Evolutionary conservation across 2,113 vertebrate species (phyloP), one percentile per base, ranked within the genome.

Genomic region (Notothenia rossii): DNA sequence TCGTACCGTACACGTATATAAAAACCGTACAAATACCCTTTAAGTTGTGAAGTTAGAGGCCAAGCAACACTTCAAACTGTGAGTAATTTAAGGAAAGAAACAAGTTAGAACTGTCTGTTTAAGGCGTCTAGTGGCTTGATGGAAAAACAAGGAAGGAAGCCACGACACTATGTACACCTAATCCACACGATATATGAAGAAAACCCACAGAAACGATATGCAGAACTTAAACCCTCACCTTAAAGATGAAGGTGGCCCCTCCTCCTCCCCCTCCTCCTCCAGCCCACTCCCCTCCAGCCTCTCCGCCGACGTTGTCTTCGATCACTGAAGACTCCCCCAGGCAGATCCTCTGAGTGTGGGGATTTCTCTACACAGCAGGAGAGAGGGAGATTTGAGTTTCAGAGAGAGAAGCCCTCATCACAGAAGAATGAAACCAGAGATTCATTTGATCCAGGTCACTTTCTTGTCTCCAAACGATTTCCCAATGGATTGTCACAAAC

Each of bases 211-310:
- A 58, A 51, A 40, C 11, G 4, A 67, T 4, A 33, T 58, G 62
- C 14, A 15, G 0, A 12, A 49, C 7, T 7, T 3, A 59, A 50
- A 53, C 22, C 51, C 72, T 86, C 93, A 97, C 96, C 92, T 94
- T 95, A 72, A 96, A 99, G 80, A 98, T 89, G 25, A 93, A 96
- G 0, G 96, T 97, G 83, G 96, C 96, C 54, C 96, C 97, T 20
- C 97, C 96, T 22, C 97, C 97, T 1, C 97, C 97, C 0, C 97
- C 97, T 82, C 97, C 97, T 59, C 97, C 98, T 20, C 96, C 96
- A 2, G 95, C 96, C 96, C 96, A 96, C 75, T 96, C 93, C 7
- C 83, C 77, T 12, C 89, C 66, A 13, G 71, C 79, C 20, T 93
- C 90, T 10, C 86, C 88, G 53, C 88, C 53, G 65, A 92, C 88